Percentiles rank a stretch among this genome's conserved stretches.
Evolutionary conservation across 2,113 vertebrate genomes (phyloP).

Genomic region (Rostratula benghalensis): DNA sequence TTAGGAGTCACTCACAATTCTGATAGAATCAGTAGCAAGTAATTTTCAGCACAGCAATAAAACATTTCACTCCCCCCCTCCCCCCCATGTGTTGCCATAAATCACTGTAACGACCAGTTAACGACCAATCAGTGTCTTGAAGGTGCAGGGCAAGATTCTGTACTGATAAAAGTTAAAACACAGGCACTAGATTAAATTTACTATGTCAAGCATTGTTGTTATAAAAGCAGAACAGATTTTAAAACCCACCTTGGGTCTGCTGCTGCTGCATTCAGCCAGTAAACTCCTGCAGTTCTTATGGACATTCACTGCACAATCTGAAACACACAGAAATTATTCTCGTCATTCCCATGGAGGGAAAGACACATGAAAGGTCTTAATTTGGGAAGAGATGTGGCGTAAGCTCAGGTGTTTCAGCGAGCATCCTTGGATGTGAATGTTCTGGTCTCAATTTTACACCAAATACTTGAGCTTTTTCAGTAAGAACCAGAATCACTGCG

Average conservation of each 20-base stretch:
- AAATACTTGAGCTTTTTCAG: not conserved
- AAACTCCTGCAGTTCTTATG: constrained; percentile 89
- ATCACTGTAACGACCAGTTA: not conserved
- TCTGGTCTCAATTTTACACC: not conserved
- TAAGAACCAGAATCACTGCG: not conserved
- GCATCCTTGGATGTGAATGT: not conserved
- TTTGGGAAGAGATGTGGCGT: not conserved
- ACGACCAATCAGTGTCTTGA: not conserved
- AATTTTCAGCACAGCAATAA: not conserved
- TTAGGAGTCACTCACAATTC: not conserved
- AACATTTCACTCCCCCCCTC: not conserved
- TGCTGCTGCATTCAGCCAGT: constrained; percentile 85
- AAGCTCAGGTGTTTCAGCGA: not conserved
- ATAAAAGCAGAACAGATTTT: not conserved
- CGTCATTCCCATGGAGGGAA: not conserved
- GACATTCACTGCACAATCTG: constrained; percentile 91
- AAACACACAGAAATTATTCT: not conserved
- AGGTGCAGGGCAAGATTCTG: not conserved
- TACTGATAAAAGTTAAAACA: not conserved
- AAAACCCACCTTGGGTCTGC: constrained; percentile 83
- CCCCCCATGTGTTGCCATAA: not conserved
- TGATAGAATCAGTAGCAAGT: not conserved
- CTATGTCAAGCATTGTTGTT: not conserved
- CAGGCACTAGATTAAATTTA: not conserved
- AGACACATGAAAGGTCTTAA: not conserved